Evolutionary conservation across 53 echinoderm and acorn worm genomes (phyloP), one percentile per base, ranked within the genome.

Genomic region (Arbacia lixula): DNA sequence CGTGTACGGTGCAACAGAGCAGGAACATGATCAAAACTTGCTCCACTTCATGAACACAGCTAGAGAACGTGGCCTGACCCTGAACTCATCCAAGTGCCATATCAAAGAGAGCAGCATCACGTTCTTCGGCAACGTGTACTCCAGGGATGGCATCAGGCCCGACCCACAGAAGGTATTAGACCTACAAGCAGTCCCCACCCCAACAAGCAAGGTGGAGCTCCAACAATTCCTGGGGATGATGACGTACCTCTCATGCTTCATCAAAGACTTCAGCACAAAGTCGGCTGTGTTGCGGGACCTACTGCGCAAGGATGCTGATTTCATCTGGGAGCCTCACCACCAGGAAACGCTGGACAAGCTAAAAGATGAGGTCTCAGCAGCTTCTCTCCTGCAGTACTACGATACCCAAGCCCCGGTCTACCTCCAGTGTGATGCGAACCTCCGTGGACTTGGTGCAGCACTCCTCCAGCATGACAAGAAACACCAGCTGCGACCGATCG

Each of bases 61-160:
- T 21, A 33, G 46, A 27, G 9, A 60, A 19, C 17, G 61, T 14
- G 84, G 84, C 71, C 87, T 85, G 4, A 74, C 81, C 17, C 73
- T 90, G 54, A 93, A 93, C 69, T 86, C 86, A 6, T n/a, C 61
- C 11, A 93, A 93, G 68, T 88, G 90, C 21, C 37, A 43, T 6
- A 93, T 90, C 85, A 85, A 85, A 28, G 29, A 68, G 2, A 58
- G 53, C 25, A 66, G 73, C 28, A 89, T 92, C 25, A 32, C 57
- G 46, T 86, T 89, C 78, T 84, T 92, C 37, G 89, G 89, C 1
- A 46, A 73, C 4, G 16, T 73, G 14, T 92, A 92, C 87, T 71
- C 86, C 5, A 51, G 12, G 34, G 29, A 53, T 16, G 87, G 93
- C 1, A 92, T 85, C 30, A 25, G 34, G 57, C 88, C 83, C 0